Evolutionary conservation across 92 coral and sea anemone genomes (phyloP), one percentile per base, ranked within the genome.

Genomic region (Palythoa grandiflora): DNA sequence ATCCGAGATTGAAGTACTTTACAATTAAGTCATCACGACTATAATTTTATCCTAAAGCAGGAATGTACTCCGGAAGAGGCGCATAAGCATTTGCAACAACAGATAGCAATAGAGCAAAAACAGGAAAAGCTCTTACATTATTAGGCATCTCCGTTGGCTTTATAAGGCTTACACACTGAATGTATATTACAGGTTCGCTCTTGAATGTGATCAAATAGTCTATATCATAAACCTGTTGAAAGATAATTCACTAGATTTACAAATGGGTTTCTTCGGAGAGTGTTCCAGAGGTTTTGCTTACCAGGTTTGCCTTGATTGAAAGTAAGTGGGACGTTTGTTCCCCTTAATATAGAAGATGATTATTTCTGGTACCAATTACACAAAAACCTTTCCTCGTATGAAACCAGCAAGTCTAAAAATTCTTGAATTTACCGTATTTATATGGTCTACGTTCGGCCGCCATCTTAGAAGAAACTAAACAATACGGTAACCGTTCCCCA

Each of bases 21-120:
- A 28, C 83, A 59, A 75, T 86, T 76, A 75, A 86, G 44, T 75
- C 83, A 52, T 86, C 89, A 44, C 83, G 74, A 39, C 81, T 54
- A 78, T 8, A 1, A 37, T 78, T 78, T 55, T 55, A 70, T 28
- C 83, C 71, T 52, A 78, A 78, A 37, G 47, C 60, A n/a, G 83
- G 83, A 55, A 85, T 44, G 61, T 85, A 85, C 36, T 14, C 83
- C 68, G 83, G 70, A 37, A 78, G 50, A 78, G 68, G 71, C 35
- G 66, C 80, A 28, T 76, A 51, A 52, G 55, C 61, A 50, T 76
- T 50, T 76, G 80, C n/a, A 75, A n/a, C 79, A 76, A 76, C 59
- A 54, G 47, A 14, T 48, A 53, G 81, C 20, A 77, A 77, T 77
- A 77, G 81, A 77, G 81, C 81, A 77, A 37, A 77, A 77, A 77